These are phyloP conservation scores for Scortum barcoo DNA, from an alignment of 2,113 vertebrate species.

Conservation along the genomic window DNA sequence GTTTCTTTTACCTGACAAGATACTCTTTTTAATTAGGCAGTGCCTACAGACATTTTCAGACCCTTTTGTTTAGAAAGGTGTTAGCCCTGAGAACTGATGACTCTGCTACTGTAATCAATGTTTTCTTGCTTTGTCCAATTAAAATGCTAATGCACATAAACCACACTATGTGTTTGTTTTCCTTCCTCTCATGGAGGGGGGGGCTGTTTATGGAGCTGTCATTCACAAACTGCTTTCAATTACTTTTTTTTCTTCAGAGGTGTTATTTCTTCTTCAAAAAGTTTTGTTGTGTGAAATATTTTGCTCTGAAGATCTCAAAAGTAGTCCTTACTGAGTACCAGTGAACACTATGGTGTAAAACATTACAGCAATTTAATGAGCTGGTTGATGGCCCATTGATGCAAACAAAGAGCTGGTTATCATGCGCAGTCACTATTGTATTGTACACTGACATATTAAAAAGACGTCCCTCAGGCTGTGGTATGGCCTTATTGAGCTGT, in stretches of 20 bases:
- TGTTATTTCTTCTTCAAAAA: neutral
- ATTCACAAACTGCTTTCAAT: neutral
- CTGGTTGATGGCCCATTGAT: too few relatives aligned
- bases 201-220: neutral
- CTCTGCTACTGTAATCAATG: slow-evolving; percentile 85
- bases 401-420: too few relatives aligned
- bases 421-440: neutral
- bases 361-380: too few relatives aligned
- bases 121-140: slow-evolving; percentile 86
- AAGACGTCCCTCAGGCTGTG: neutral
- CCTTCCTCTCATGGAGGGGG: neutral
- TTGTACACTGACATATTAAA: neutral
- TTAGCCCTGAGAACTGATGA: slow-evolving; percentile 80
- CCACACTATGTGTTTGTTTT: slow-evolving; percentile 24
- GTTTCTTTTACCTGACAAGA: slow-evolving; percentile 82
- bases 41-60: slow-evolving; percentile 83
- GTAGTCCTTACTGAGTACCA: neutral
- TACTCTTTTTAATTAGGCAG: slow-evolving; percentile 81
- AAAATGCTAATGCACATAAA: slow-evolving; percentile 84
- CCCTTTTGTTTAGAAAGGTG: slow-evolving; percentile 78
- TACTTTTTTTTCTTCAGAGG: neutral
- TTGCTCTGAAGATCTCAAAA: neutral
- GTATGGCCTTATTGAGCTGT: neutral
- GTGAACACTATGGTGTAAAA: neutral
- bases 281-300: neutral